Evolutionary conservation across 1,140 invertebrate genomes (phyloP).

Genomic region (Drosophila sproati): DNA sequence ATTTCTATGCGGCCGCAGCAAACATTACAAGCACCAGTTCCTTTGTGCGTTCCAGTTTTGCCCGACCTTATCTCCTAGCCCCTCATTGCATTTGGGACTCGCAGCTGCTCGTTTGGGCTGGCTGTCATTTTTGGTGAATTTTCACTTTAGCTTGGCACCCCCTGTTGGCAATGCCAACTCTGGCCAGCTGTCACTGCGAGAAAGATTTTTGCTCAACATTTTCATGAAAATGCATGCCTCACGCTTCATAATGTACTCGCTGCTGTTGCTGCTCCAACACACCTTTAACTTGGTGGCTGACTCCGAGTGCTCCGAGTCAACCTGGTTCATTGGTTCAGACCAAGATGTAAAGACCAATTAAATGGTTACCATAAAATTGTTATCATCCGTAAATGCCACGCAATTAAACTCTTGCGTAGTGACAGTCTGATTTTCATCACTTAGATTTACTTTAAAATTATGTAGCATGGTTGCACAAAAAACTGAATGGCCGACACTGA

Average conservation of each 20-base stretch:
- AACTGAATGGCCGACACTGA: background rate
- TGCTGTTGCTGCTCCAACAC: background rate
- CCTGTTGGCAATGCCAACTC: slow-evolving; percentile 29
- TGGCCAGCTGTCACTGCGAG: slow-evolving; percentile 38
- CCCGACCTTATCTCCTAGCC: background rate
- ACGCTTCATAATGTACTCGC: slow-evolving; percentile 8
- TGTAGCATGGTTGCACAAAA: background rate
- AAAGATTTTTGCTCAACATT: slow-evolving; percentile 47
- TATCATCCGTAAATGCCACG: slow-evolving; percentile 2
- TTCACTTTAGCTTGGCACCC: slow-evolving; percentile 51
- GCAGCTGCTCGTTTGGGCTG: slow-evolving; percentile 25
- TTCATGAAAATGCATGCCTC: slow-evolving; percentile 73
- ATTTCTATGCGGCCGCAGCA: slow-evolving; percentile 60
- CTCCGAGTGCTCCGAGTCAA: slow-evolving; percentile 32
- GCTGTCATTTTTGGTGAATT: slow-evolving; percentile 55
- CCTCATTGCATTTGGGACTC: slow-evolving; percentile 10
- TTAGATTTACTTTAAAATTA: slow-evolving; percentile 7
- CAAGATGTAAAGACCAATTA: slow-evolving; percentile 67
- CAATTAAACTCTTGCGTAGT: background rate
- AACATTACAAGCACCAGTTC: slow-evolving; percentile 39
- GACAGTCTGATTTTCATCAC: slow-evolving; percentile 13
- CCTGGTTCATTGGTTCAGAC: background rate
- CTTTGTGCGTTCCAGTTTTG: slow-evolving; percentile 6
- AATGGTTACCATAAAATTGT: slow-evolving; percentile 58
- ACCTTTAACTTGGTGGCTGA: slow-evolving; percentile 5